Conservation (phyloP, 2,113 vertebrate species). For the Dissostichus mawsoni region DNA sequence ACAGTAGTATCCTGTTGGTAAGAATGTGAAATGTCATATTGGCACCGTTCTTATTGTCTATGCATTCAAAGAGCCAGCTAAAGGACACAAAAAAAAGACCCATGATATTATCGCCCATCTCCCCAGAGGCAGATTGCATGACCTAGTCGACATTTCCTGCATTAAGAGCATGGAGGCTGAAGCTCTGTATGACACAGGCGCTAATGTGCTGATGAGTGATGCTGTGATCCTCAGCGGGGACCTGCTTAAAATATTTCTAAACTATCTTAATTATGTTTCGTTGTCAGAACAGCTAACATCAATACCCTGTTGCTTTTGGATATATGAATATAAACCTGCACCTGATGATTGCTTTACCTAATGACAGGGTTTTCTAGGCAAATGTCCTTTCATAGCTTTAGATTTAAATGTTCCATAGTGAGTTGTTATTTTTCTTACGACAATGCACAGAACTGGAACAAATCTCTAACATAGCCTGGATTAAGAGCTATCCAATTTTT, state of each 20-base stretch:
- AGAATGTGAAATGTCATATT: background rate
- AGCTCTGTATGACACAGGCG: background rate
- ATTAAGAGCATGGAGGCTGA: conserved; percentile 36
- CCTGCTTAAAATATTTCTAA: conserved; percentile 26
- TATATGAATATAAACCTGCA: background rate
- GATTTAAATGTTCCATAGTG: background rate
- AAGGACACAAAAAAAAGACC: conserved; percentile 6
- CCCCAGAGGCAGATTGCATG: conserved; percentile 35
- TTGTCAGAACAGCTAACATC: conserved; percentile 18
- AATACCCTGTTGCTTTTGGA: conserved; percentile 11
- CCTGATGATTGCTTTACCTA: conserved; percentile 26
- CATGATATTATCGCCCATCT: conserved; percentile 24
- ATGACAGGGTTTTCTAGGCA: background rate
- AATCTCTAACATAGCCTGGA: conserved; percentile 3
- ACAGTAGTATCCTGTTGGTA: too few relatives aligned
- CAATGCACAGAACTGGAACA: background rate
- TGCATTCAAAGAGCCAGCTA: background rate
- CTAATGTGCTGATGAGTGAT: conserved; percentile 15
- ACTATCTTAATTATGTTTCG: conserved; percentile 24
- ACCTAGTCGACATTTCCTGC: conserved; percentile 31
- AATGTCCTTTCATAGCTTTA: conserved; percentile 19
- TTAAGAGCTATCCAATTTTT: conserved; percentile 17
- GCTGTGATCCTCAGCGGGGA: conserved; percentile 11
- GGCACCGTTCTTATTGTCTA: background rate
- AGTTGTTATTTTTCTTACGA: conserved; percentile 17